Evolutionary conservation across 2,113 vertebrate genomes (phyloP).

Genomic region (Cisticola juncidis): DNA sequence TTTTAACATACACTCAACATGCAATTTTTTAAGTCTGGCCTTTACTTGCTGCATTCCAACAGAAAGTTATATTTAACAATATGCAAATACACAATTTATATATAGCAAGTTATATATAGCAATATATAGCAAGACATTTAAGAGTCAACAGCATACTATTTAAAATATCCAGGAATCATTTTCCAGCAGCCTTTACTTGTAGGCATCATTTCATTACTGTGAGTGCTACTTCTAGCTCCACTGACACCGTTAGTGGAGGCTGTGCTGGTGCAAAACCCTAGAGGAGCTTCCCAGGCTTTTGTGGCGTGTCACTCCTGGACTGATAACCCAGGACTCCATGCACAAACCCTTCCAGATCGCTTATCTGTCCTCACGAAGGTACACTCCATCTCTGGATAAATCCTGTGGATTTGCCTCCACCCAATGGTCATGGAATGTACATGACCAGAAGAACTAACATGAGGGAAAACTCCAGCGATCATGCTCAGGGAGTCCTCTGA

Average conservation of each 20-base stretch:
- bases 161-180: neutral
- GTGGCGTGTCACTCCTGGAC: neutral
- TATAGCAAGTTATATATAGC: neutral
- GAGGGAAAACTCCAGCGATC: slow-evolving; percentile 69
- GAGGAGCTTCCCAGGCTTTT: neutral
- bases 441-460: slow-evolving; percentile 65
- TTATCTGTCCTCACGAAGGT: neutral
- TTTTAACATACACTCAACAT: neutral
- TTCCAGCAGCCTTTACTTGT: neutral
- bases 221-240: neutral
- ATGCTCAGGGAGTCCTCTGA: slow-evolving; percentile 57
- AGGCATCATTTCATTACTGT: neutral
- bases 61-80: neutral
- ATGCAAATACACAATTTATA: neutral
- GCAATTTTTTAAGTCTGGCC: neutral
- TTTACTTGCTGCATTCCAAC: neutral
- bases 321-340: neutral
- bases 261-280: neutral
- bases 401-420: slow-evolving; percentile 75
- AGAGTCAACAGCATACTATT: neutral
- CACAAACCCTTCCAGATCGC: neutral
- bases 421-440: slow-evolving; percentile 70
- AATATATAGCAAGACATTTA: neutral
- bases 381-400: neutral
- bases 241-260: neutral